These are phyloP conservation scores for Barypeithes pellucidus DNA, from an alignment of 2,888 invertebrate genomes.

Conservation along the genomic window DNA sequence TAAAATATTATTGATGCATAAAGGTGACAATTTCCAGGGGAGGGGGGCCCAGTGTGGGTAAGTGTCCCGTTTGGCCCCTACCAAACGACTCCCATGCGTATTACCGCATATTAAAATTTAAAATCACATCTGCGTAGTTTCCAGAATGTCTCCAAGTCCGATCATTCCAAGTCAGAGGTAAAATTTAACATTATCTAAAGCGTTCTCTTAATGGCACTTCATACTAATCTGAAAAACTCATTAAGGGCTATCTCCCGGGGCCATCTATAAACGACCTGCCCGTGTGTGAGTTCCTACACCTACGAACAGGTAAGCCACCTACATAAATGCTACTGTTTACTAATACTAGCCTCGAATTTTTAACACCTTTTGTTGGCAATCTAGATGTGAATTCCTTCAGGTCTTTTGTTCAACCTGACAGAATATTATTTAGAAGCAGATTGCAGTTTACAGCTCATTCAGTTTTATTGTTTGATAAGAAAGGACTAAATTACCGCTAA, in stretches of 20 bases:
- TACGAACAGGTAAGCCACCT: slow-evolving; percentile 26
- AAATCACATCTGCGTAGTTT: too few species aligned
- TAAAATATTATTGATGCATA: too few species aligned
- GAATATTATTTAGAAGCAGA: slow-evolving; percentile 10
- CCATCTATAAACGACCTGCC: slow-evolving; percentile 14
- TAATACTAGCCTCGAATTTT: slow-evolving; percentile 25
- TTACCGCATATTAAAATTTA: too few species aligned
- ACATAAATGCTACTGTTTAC: slow-evolving; percentile 26
- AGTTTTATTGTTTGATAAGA: neutral
- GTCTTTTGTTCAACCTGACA: slow-evolving; percentile 13
- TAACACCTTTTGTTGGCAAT: slow-evolving; percentile 32
- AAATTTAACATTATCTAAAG: too few species aligned
- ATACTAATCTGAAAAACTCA: slow-evolving; percentile 11
- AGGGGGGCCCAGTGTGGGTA: too few species aligned
- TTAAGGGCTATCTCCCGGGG: slow-evolving; percentile 6
- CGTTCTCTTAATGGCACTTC: too few species aligned
- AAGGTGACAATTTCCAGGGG: too few species aligned
- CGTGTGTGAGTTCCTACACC: slow-evolving; percentile 35
- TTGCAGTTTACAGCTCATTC: slow-evolving; percentile 8
- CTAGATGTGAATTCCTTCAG: slow-evolving; percentile 34
- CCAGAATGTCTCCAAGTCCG: too few species aligned
- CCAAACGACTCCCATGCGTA: too few species aligned
- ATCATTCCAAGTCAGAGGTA: too few species aligned
- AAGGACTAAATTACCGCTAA: neutral
- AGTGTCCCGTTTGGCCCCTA: too few species aligned